Percentiles rank a stretch among this genome's conserved stretches.
Evolutionary conservation across 2,888 invertebrate species (phyloP).

Genomic region (Ochropacha duplaris): DNA sequence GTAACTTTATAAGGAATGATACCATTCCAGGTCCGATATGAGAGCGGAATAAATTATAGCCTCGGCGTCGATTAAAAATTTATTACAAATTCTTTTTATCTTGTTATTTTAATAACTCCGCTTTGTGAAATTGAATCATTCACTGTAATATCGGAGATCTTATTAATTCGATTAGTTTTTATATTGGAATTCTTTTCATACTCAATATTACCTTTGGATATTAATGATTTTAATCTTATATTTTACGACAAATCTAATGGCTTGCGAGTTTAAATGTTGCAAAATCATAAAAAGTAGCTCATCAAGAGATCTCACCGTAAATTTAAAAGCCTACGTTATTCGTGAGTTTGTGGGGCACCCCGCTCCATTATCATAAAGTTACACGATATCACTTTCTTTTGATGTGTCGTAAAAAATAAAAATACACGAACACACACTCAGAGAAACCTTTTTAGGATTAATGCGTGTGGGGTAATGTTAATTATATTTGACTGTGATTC

Average conservation of each 20-base stretch:
- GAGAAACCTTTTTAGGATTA: conserved; percentile 31
- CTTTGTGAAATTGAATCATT: not conserved
- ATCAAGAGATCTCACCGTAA: conserved; percentile 68
- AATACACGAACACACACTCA: conserved; percentile 54
- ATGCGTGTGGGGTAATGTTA: conserved; percentile 30
- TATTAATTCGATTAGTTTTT: conserved; percentile 15
- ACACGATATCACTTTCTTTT: conserved; percentile 79
- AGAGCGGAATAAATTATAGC: conserved; percentile 49
- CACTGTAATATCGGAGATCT: conserved; percentile 6
- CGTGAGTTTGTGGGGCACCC: conserved; percentile 58
- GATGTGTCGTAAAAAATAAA: conserved; percentile 76
- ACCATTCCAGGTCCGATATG: conserved; percentile 37
- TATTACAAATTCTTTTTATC: conserved; percentile 14
- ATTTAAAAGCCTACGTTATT: conserved; percentile 76
- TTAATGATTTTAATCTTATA: conserved; percentile 6
- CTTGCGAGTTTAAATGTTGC: conserved; percentile 56
- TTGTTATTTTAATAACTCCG: conserved; percentile 6
- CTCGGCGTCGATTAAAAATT: conserved; percentile 22
- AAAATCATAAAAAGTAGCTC: conserved; percentile 70
- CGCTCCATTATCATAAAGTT: conserved; percentile 79
- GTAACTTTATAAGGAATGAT: conserved; percentile 42
- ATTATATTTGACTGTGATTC: conserved; percentile 34
- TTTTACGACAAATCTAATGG: conserved; percentile 22
- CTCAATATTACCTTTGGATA: not conserved
- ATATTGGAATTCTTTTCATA: conserved; percentile 7